These are phyloP conservation scores for Eristalis intricaria DNA, from an alignment of 2,888 invertebrate species.

Conservation along the genomic window DNA sequence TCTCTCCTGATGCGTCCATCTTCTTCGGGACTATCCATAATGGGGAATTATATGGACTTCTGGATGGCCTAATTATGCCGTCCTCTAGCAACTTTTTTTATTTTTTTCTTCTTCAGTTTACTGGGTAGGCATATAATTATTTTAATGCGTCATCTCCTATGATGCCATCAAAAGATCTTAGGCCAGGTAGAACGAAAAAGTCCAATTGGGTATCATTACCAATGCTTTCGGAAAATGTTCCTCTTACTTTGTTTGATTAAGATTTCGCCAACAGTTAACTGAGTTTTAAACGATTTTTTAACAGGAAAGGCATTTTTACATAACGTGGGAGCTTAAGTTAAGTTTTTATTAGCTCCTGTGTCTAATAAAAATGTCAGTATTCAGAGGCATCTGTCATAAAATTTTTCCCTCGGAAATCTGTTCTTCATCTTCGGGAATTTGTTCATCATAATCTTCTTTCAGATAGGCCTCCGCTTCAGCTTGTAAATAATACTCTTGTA, in stretches of 20 bases:
- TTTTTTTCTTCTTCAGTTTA: slow-evolving; percentile 16
- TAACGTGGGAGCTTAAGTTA: background rate
- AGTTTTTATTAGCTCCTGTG: background rate
- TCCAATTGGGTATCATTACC: no score
- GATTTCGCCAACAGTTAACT: background rate
- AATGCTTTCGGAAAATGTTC: background rate
- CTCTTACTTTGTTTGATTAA: background rate
- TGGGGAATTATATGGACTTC: background rate
- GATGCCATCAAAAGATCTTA: slow-evolving; percentile 23
- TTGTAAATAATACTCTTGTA: background rate
- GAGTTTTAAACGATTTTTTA: background rate
- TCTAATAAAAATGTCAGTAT: background rate
- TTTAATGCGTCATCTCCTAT: slow-evolving; percentile 47
- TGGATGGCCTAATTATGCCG: background rate
- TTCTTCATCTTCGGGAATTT: background rate
- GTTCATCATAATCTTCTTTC: background rate
- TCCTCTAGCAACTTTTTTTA: background rate
- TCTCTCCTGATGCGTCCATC: background rate
- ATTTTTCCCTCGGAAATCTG: background rate
- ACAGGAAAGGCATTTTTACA: background rate
- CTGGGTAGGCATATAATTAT: slow-evolving; percentile 24
- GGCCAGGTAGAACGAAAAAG: slow-evolving; percentile 47
- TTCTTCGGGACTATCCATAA: background rate
- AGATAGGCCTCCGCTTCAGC: background rate
- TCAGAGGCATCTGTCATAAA: background rate